Conservation (phyloP, 2,797 vertebrate genomes). For the Peromyscus nudipes region DNA sequence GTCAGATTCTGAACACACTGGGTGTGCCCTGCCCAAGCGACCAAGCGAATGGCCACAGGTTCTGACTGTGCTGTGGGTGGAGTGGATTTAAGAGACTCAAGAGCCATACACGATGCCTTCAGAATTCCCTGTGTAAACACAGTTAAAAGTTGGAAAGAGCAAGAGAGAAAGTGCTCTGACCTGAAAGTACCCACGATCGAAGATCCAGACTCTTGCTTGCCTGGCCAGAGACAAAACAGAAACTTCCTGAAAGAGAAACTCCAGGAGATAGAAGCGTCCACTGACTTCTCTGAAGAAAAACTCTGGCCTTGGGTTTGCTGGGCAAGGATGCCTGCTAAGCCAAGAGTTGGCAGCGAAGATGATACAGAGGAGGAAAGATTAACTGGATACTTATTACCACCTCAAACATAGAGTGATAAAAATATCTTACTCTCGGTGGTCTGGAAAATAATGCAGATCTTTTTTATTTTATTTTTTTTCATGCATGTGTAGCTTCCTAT, state of each 20-base stretch:
- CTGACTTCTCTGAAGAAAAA: conserved; percentile 39
- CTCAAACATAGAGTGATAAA: background rate
- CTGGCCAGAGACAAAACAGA: conserved; percentile 73
- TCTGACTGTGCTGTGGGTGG: background rate
- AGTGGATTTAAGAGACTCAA: conserved; percentile 59
- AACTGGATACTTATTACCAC: background rate
- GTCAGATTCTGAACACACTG: background rate
- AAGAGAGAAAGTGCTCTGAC: conserved; percentile 66
- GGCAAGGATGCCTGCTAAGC: background rate
- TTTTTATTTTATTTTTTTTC: background rate
- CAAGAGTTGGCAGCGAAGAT: background rate
- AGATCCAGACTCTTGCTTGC: conserved; percentile 44
- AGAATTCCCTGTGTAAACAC: conserved; percentile 69
- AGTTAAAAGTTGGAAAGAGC: conserved; percentile 56
- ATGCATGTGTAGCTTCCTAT: background rate
- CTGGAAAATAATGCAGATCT: background rate
- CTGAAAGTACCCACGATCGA: conserved; percentile 75
- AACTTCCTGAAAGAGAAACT: conserved; percentile 76
- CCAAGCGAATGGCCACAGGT: background rate
- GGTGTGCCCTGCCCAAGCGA: conserved; percentile 27
- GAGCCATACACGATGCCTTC: conserved; percentile 65
- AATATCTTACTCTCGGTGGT: background rate
- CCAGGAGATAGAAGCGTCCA: conserved; percentile 67
- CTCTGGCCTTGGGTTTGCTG: background rate
- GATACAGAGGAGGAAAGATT: background rate